Evolutionary conservation across 2,888 invertebrate genomes (phyloP), one percentile per base, ranked within the genome.

Genomic region (Limnephilus rhombicus): DNA sequence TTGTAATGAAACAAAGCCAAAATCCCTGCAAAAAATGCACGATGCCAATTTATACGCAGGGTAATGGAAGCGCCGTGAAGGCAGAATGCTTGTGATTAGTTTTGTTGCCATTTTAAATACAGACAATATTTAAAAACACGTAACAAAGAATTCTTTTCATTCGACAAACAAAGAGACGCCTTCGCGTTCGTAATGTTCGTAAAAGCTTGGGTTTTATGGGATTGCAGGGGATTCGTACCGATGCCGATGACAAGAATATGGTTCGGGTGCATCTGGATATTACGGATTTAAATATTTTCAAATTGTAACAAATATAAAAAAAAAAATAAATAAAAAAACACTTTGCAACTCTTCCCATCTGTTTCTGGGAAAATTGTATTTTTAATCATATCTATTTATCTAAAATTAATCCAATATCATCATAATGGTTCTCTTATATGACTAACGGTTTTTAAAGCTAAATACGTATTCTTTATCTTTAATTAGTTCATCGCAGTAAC

Each of bases 141-240:
- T 24, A 68, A 68, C 24, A 68, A 68, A 41, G 53, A 83, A 9
- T 82, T 41, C 80, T 24, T 90, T 81, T 81, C 49, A 81, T 41
- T n/a, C 37, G 12, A 81, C 82, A 37, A 41, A 81, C 90, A 90
- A 82, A 81, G 82, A 80, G 45, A 15, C 24, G 68, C 68, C n/a
- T n/a, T 68, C 24, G 24, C n/a, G 9, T 24, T 68, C n/a, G 9
- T 4, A 68, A 68, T 5, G 68, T n/a, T 9, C 68, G 24, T 68
- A 24, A n/a, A 68, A 68, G 68, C 68, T n/a, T n/a, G n/a, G 68
- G n/a, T 68, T 68, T 24, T 24, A 68, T 68, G n/a, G 68, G 68
- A 68, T n/a, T 24, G 68, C 2, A 68, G 68, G 0, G n/a, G n/a
- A 68, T 24, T 68, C 24, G 24, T 68, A 24, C 68, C 9, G n/a